Evolutionary conservation across 2,888 invertebrate species (phyloP).

Genomic region (Drosophila engyochracea): DNA sequence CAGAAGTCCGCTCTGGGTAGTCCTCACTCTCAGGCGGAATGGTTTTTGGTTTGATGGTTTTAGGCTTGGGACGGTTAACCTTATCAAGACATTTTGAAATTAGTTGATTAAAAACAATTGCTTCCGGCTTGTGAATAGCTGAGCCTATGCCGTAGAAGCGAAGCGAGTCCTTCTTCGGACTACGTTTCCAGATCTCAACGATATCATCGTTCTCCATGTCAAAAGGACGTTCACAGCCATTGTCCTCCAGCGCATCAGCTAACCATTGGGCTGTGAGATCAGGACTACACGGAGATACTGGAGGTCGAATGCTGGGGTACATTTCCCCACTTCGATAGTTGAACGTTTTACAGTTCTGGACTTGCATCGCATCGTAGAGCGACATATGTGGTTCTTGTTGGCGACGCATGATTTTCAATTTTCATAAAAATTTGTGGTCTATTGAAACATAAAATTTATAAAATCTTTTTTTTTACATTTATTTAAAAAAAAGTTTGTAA

Average conservation of each 20-base stretch:
- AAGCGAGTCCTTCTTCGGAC: slow-evolving; percentile 53
- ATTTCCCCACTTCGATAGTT: slow-evolving; percentile 2
- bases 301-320: slow-evolving; percentile 46
- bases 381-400: not conserved
- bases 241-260: slow-evolving; percentile 35
- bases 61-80: slow-evolving; percentile 1
- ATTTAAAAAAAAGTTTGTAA: slow-evolving; percentile 5
- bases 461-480: slow-evolving; percentile 6
- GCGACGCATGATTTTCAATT: not conserved
- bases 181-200: slow-evolving; percentile 47
- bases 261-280: slow-evolving; percentile 33
- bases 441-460: not conserved
- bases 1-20: not conserved
- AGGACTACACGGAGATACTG: slow-evolving; percentile 42
- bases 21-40: not conserved
- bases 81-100: slow-evolving; percentile 24
- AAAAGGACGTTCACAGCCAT: slow-evolving; percentile 35
- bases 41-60: not conserved
- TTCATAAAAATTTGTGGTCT: not conserved
- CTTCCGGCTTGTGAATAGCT: slow-evolving; percentile 12
- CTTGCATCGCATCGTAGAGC: slow-evolving; percentile 18
- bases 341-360: slow-evolving; percentile 15
- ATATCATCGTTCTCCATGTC: slow-evolving; percentile 34
- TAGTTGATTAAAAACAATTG: slow-evolving; percentile 16
- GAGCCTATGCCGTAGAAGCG: slow-evolving; percentile 45